Conservation (phyloP, 1,140 invertebrate species). For the Trachymyrmex cornetzi region DNA sequence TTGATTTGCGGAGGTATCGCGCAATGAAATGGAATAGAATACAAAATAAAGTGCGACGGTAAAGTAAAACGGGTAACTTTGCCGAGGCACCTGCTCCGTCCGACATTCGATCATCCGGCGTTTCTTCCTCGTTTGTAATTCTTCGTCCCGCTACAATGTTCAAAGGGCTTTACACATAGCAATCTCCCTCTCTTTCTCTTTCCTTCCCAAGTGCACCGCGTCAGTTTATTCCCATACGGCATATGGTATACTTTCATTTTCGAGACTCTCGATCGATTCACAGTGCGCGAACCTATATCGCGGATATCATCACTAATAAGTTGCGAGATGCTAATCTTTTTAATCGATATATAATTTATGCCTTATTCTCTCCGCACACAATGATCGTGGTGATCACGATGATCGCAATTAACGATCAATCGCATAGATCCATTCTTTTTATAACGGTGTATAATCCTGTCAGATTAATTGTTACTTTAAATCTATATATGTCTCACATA, state of each 20-base stretch:
- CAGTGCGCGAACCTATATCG: constrained; percentile 37
- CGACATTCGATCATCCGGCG: constrained; percentile 53
- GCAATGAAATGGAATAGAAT: constrained; percentile 46
- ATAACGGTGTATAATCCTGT: constrained; percentile 9
- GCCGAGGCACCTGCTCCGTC: constrained; percentile 54
- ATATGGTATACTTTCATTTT: constrained; percentile 55
- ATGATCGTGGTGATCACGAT: constrained; percentile 7
- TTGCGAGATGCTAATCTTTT: constrained; percentile 56
- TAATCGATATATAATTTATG: constrained; percentile 58
- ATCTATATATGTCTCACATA: not conserved
- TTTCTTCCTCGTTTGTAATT: constrained; percentile 49
- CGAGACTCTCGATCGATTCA: constrained; percentile 50
- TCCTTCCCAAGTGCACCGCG: not conserved
- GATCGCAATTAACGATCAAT: constrained; percentile 38
- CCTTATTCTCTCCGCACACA: not conserved
- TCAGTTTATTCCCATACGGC: constrained; percentile 49
- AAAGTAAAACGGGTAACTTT: constrained; percentile 40
- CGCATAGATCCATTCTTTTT: not conserved
- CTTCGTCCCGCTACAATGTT: constrained; percentile 51
- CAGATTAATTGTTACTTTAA: constrained; percentile 38
- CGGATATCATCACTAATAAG: constrained; percentile 56
- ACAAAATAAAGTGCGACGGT: constrained; percentile 40
- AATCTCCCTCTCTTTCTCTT: not conserved
- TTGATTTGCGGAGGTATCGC: constrained; percentile 36
- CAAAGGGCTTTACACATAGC: constrained; percentile 57